A percentile compares a stretch with the other conserved stretches of the same genome.
Evolutionary conservation across 2,797 vertebrate genomes (phyloP).

Genomic region (Clarias laeviceps): DNA sequence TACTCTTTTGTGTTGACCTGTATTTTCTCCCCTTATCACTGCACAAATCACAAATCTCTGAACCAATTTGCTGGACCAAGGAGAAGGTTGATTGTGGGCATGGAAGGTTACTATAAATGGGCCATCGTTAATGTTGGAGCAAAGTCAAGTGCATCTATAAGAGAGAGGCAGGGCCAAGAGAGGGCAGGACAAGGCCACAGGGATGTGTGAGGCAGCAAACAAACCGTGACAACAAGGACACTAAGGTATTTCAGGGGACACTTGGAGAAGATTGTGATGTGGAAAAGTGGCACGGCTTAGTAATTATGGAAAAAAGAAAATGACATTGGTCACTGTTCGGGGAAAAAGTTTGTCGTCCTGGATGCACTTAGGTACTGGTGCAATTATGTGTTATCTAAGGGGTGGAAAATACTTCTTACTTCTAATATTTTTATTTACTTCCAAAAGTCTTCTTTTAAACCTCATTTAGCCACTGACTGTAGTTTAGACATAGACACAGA

Average conservation of each 20-base stretch:
- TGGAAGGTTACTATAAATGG: conserved; percentile 58
- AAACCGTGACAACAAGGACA: conserved; percentile 30
- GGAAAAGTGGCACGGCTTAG: conserved; percentile 15
- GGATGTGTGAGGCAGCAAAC: conserved; percentile 28
- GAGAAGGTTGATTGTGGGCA: conserved; percentile 47
- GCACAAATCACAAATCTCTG: conserved; percentile 59
- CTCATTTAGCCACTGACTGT: background rate
- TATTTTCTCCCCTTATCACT: conserved; percentile 33
- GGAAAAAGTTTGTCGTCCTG: background rate
- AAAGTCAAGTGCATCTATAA: conserved; percentile 65
- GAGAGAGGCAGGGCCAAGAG: conserved; percentile 41
- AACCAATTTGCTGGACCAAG: conserved; percentile 42
- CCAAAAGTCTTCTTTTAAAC: background rate
- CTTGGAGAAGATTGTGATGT: conserved; percentile 42
- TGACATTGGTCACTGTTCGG: background rate
- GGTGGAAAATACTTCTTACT: background rate
- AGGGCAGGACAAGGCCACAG: conserved; percentile 41
- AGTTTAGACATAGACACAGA: background rate
- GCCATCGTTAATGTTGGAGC: conserved; percentile 59
- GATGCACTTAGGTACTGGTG: background rate
- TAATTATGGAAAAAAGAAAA: conserved; percentile 19
- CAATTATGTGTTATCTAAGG: background rate
- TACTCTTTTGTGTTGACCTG: conserved; percentile 33
- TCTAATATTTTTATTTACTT: background rate
- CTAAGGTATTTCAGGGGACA: conserved; percentile 51